Conservation (phyloP, 2,888 invertebrate species). For the Lacanobia wlatinum region DNA sequence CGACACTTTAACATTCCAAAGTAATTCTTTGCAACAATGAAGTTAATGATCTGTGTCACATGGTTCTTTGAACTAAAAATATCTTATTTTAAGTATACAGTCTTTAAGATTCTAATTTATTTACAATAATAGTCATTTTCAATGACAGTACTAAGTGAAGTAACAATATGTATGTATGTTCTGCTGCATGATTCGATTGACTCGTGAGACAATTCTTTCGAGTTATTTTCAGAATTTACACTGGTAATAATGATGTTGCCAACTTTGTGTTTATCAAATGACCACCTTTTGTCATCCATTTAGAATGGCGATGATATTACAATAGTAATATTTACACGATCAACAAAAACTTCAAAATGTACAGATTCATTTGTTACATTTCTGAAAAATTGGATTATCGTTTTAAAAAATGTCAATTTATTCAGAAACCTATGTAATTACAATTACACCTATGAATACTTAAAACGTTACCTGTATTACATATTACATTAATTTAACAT, state of each 20-base stretch:
- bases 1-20: constrained; percentile 35
- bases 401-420: constrained; percentile 58
- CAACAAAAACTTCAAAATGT: constrained; percentile 51
- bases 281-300: constrained; percentile 56
- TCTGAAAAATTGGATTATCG: constrained; percentile 54
- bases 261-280: constrained; percentile 31
- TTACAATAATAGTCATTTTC: constrained; percentile 84
- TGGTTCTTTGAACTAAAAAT: constrained; percentile 59
- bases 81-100: constrained; percentile 82
- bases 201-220: not conserved
- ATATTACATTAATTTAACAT: constrained; percentile 72
- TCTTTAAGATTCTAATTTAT: constrained; percentile 89
- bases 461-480: constrained; percentile 76
- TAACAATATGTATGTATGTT: constrained; percentile 54
- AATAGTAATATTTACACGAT: constrained; percentile 62
- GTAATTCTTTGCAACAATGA: constrained; percentile 47
- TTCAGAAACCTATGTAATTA: constrained; percentile 64
- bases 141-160: constrained; percentile 77
- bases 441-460: constrained; percentile 69
- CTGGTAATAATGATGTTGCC: constrained; percentile 2
- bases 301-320: constrained; percentile 58
- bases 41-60: constrained; percentile 67
- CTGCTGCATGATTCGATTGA: constrained; percentile 17
- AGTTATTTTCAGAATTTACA: constrained; percentile 31
- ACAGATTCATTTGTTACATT: constrained; percentile 43